A percentile compares a stretch with the other conserved stretches of the same genome.
Evolutionary conservation across 1,140 invertebrate species (phyloP).

Genomic region (Brachystomella parvula): DNA sequence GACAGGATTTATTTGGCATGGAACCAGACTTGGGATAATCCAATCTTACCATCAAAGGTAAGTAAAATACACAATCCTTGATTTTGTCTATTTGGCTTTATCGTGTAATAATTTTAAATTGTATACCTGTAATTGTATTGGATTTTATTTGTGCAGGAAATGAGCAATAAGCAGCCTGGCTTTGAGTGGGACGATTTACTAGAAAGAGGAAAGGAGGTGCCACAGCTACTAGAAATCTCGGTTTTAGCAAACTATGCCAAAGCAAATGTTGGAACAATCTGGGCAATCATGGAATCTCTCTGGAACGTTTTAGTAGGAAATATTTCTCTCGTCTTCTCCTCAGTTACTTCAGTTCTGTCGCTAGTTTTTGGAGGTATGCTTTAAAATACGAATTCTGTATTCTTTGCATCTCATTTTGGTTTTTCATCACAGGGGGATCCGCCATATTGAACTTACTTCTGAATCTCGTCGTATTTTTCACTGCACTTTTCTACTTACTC

Average conservation of each 20-base stretch:
- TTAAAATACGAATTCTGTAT: not conserved
- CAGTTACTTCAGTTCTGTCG: constrained; percentile 76
- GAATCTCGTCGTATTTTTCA: constrained; percentile 89
- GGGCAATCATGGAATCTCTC: constrained; percentile 82
- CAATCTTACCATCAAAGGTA: not conserved
- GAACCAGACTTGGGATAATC: constrained; percentile 36
- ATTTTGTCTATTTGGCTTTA: not conserved
- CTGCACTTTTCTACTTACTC: constrained; percentile 89
- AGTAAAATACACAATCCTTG: constrained; percentile 1
- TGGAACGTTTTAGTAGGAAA: constrained; percentile 89
- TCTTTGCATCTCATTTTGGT: not conserved
- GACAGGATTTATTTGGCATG: constrained; percentile 48
- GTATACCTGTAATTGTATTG: constrained; percentile 2
- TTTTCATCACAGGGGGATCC: constrained; percentile 59
- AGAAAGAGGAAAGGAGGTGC: constrained; percentile 38
- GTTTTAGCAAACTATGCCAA: constrained; percentile 72
- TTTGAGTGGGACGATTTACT: constrained; percentile 34
- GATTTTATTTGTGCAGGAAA: too few species aligned
- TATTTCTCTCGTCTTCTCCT: constrained; percentile 76
- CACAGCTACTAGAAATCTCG: constrained; percentile 63
- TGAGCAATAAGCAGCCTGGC: constrained; percentile 2
- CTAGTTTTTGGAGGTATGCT: constrained; percentile 60
- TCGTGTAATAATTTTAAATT: not conserved
- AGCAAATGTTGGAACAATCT: constrained; percentile 84
- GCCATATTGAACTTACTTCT: constrained; percentile 88